phyloP scores from a whole-genome alignment of 2,113 vertebrate species.

The Smithornis capensis region DNA sequence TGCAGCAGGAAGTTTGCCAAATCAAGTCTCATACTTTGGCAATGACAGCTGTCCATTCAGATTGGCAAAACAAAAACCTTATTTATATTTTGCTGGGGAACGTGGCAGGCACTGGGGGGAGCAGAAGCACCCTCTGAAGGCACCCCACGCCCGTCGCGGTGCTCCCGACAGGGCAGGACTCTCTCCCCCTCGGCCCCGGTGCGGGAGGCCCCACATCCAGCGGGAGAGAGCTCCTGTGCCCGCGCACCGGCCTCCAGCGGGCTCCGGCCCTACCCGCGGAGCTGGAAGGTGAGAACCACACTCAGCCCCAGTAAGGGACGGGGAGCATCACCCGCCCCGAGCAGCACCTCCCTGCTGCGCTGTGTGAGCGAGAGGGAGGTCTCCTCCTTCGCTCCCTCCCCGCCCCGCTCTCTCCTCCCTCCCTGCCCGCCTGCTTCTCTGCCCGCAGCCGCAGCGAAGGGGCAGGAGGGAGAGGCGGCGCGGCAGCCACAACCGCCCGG shows the following conservation, averaged over 20 bases:
- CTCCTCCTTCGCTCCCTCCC: constrained; percentile 31
- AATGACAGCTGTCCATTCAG: background rate
- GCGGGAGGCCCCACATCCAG: background rate
- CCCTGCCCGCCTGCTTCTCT: background rate
- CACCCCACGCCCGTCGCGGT: too few species aligned
- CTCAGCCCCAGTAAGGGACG: rapidly evolving
- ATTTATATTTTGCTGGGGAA: background rate
- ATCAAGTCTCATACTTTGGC: too few species aligned
- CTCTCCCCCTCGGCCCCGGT: too few species aligned
- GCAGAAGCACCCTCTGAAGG: background rate
- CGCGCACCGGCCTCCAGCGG: background rate
- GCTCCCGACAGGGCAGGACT: background rate
- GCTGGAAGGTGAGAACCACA: background rate
- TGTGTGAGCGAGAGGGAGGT: background rate
- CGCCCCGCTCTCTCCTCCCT: background rate
- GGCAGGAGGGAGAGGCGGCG: background rate
- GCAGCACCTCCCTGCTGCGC: background rate
- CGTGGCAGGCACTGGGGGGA: background rate
- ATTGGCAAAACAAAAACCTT: background rate
- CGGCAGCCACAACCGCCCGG: background rate
- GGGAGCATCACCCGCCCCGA: background rate
- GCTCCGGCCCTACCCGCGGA: background rate
- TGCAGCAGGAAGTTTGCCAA: background rate
- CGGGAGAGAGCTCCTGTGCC: background rate
- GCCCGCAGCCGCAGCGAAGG: constrained; percentile 19